Evolutionary conservation across 2,797 vertebrate genomes (phyloP).

Genomic region (Molossus molossus): DNA sequence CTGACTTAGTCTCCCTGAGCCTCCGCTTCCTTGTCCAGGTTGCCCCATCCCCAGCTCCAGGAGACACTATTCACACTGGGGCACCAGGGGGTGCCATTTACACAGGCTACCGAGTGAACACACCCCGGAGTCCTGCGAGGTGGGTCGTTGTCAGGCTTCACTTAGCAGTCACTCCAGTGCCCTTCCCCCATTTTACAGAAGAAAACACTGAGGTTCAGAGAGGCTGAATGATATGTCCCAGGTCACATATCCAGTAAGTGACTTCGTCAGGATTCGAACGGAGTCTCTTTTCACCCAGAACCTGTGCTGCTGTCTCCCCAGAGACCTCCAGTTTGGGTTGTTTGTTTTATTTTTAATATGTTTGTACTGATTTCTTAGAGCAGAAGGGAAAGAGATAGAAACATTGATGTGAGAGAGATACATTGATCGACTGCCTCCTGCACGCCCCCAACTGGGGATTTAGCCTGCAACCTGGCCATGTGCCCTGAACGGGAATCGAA

Average conservation of each 20-base stretch:
- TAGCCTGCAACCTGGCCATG: no score
- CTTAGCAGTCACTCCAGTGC: background rate
- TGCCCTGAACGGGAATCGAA: no score
- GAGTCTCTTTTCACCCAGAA: constrained; percentile 23
- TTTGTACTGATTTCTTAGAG: no score
- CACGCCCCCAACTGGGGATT: no score
- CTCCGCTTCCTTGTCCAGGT: background rate
- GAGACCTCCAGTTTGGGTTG: background rate
- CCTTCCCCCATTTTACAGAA: background rate
- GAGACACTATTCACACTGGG: background rate
- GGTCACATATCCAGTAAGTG: background rate
- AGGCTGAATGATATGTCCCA: no score
- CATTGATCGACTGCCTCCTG: no score
- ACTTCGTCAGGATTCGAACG: background rate
- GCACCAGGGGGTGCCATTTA: background rate
- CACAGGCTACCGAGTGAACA: background rate
- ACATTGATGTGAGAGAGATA: no score
- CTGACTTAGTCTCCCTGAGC: background rate
- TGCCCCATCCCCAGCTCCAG: background rate
- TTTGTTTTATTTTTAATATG: no score
- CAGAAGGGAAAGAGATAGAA: no score
- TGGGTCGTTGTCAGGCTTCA: background rate
- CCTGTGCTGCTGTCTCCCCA: background rate
- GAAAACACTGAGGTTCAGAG: background rate
- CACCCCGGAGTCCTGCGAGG: background rate